phyloP scores from a whole-genome alignment of 2,888 invertebrate genomes.

The Oithona nana region DNA sequence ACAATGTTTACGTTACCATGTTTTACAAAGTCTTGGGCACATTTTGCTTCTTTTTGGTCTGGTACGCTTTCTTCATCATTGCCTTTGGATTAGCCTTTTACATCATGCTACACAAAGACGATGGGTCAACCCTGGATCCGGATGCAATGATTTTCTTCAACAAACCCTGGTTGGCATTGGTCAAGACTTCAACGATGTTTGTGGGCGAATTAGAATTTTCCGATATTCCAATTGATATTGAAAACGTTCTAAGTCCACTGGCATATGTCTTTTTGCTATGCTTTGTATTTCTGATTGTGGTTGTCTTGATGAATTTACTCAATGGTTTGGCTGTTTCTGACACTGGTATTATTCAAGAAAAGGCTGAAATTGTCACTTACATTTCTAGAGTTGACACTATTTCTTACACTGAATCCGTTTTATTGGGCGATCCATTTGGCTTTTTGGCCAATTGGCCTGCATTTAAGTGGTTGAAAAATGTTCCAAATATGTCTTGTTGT shows the following conservation, averaged over 20 bases:
- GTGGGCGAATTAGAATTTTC: slow-evolving; percentile 18
- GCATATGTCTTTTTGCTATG: not conserved
- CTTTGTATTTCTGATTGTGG: slow-evolving; percentile 12
- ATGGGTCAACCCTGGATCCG: not conserved
- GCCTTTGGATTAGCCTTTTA: slow-evolving; percentile 65
- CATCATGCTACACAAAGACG: slow-evolving; percentile 43
- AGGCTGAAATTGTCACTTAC: slow-evolving; percentile 9
- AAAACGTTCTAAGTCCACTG: not conserved
- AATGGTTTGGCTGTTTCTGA: slow-evolving; percentile 12
- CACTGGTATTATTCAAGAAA: slow-evolving; percentile 8
- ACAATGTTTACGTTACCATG: slow-evolving; percentile 54
- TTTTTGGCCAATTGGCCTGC: slow-evolving; percentile 5
- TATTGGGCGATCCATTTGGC: slow-evolving; percentile 38
- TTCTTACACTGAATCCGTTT: slow-evolving; percentile 49
- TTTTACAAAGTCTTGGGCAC: slow-evolving; percentile 56
- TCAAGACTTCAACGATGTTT: slow-evolving; percentile 17
- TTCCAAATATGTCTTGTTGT: not conserved
- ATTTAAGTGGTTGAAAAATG: not conserved
- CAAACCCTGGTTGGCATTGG: slow-evolving; percentile 1
- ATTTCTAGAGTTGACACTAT: slow-evolving; percentile 41
- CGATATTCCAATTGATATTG: slow-evolving; percentile 4
- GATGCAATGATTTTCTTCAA: slow-evolving; percentile 1
- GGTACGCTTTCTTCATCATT: slow-evolving; percentile 58
- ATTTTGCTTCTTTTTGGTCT: slow-evolving; percentile 54
- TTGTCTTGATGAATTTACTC: slow-evolving; percentile 10